Evolutionary conservation across 2,113 vertebrate genomes (phyloP), one percentile per base, ranked within the genome.

Genomic region (Elanoides forficatus): DNA sequence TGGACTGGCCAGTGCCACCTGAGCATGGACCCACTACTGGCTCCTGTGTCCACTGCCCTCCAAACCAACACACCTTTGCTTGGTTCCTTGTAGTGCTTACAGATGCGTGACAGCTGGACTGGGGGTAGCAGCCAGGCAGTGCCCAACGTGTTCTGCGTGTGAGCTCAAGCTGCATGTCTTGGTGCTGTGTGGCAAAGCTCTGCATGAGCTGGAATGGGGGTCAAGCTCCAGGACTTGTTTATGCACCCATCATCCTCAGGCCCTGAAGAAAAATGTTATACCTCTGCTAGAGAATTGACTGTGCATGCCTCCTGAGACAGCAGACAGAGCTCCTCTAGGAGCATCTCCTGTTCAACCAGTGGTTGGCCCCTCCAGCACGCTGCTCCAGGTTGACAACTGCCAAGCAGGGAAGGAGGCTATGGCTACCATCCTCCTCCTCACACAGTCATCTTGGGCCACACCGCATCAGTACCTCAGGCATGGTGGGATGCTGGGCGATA

Each of bases 81-180:
- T 76, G 18, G 32, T 55, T 10, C 38, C n/a, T 38, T n/a, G 45
- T 15, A 29, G 29, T 78, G 42, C 16, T 15, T 17, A 43, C 76
- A 73, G 65, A 27, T 15, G 30, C 40, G 71, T n/a, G 29, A 30
- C 56, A 43, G 58, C 52, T 34, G 71, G 38, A 62, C 21, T 21
- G 26, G 30, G 30, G 18, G n/a, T 23, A 88, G 45, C 58, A 70
- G 59, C 45, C 58, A 78, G 50, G 60, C 50, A 74, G 43, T 8
- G 21, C 36, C 26, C 3, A 0, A 9, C 43, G 38, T 45, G 75
- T 40, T 60, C 4, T 22, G 16, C 34, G 15, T 48, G 40, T 23
- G 55, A 75, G n/a, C 55, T 62, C 6, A 0, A 58, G 36, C 53
- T 55, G n/a, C 1, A 0, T 29, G 56, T n/a, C 50, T 47, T 0